A percentile compares a stretch with the other conserved stretches of the same genome.
Conservation (phyloP, 2,797 vertebrate genomes). For the Acanthornis magna region DNA sequence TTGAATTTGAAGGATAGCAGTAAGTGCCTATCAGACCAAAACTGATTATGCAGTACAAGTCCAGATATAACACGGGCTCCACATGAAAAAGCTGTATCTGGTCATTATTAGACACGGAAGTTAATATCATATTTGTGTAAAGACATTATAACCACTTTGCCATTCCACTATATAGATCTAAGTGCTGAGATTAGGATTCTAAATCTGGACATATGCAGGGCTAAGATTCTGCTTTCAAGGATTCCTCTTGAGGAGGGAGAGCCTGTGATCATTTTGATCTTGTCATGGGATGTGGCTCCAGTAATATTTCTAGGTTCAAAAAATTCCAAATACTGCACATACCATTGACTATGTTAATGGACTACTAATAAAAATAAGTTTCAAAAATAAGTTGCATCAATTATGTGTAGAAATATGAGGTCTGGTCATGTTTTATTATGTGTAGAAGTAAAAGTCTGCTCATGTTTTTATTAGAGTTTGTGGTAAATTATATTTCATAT, state of each 20-base stretch:
- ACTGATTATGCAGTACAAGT: conserved; percentile 23
- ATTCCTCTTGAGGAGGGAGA: neutral
- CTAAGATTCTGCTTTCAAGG: neutral
- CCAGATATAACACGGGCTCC: neutral
- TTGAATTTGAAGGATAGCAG: conserved; percentile 40
- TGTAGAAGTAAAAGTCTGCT: neutral
- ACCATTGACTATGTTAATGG: neutral
- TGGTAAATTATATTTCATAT: neutral
- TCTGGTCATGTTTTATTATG: neutral
- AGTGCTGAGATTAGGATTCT: neutral
- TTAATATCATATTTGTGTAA: neutral
- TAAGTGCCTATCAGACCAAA: conserved; percentile 25
- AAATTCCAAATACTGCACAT: neutral
- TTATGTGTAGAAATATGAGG: neutral
- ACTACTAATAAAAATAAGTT: neutral
- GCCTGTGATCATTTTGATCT: neutral
- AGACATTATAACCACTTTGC: neutral
- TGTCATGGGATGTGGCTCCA: neutral
- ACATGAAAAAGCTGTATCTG: neutral
- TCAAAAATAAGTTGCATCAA: neutral
- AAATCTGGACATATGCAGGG: neutral
- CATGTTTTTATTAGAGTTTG: neutral
- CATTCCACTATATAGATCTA: neutral
- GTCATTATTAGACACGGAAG: neutral
- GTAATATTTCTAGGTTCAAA: neutral